These are phyloP conservation scores for Uromys caudimaculatus DNA, from an alignment of 2,797 vertebrate genomes.

Conservation along the genomic window DNA sequence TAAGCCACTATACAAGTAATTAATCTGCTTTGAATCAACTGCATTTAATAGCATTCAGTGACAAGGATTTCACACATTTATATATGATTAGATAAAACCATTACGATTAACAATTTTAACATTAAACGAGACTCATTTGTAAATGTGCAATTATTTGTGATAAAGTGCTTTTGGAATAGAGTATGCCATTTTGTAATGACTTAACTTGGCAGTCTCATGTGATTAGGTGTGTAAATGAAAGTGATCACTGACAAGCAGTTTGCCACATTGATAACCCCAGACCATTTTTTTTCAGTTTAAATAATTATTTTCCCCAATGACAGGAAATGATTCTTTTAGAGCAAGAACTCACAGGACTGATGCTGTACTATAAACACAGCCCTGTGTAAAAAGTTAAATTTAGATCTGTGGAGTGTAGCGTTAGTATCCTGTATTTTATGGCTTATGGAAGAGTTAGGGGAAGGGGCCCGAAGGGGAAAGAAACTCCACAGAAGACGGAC, in stretches of 20 bases:
- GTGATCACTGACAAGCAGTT: background rate
- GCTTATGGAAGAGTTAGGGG: background rate
- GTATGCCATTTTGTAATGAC: background rate
- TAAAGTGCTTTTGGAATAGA: slow-evolving; percentile 40
- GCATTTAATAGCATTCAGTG: background rate
- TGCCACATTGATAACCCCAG: background rate
- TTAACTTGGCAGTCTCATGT: background rate
- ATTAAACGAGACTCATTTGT: slow-evolving; percentile 45
- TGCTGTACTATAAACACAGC: background rate
- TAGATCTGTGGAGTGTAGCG: background rate
- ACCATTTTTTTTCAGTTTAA: background rate
- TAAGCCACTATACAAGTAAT: background rate
- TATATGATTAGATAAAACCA: slow-evolving; percentile 35
- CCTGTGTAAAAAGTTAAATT: slow-evolving; percentile 14
- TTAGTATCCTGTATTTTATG: background rate
- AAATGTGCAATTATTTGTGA: slow-evolving; percentile 28
- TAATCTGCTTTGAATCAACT: slow-evolving; percentile 48
- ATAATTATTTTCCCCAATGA: background rate
- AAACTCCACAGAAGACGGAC: background rate
- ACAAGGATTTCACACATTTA: slow-evolving; percentile 22
- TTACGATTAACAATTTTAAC: slow-evolving; percentile 35
- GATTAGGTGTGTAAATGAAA: background rate
- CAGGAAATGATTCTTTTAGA: background rate
- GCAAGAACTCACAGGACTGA: background rate
- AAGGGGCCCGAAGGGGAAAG: background rate